Base-by-base conservation (phyloP, 2,797 vertebrate genomes). In the Nannoperca obscura region DNA sequence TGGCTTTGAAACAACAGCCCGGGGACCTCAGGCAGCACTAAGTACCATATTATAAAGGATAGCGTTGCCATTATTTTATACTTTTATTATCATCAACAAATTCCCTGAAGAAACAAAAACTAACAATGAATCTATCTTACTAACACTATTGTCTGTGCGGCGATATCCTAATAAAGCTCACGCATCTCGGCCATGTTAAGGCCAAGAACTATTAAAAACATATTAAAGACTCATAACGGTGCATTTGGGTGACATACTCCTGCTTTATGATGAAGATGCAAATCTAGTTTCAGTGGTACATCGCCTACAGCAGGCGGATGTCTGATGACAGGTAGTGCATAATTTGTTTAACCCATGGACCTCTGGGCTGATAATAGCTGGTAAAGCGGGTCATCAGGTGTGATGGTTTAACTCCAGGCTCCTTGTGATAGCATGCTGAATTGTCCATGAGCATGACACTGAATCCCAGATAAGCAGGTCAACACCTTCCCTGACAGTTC, bases 181-280 rank as follows among this genome's bases (percentile, higher is more conserved):
- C 24, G 53, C 15, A 40, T 72, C 15, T 36, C 52, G 52, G 59
- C 32, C 20, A 52, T 68, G 24, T 63, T 63, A 67, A 64, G 63
- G 52, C 59, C 53, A 76, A 73, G 5, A 76, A 81, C 69, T 75
- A 64, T 78, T 83, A 70, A 74, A 67, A 84, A 71, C 15, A 42
- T 40, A 82, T 70, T 60, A 65, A 74, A 34, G 11, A 67, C 58
- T 61, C 40, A 71, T 66, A 38, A 58, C 3, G 9, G 17, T 55
- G 22, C 5, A 54, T 67, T 59, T 50, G 22, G 27, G 34, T 72
- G 53, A 71, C 61, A 62, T 19, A 42, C 5, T 63, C 24, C 24
- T 40, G 54, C 52, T 78, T 59, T 34, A 70, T 77, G 58, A 66
- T 74, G 57, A 67, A 55, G 30, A 76, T 75, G 53, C 24, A 71